Evolutionary conservation across 1,140 invertebrate genomes (phyloP).

Genomic region (Papilio aristodemus): DNA sequence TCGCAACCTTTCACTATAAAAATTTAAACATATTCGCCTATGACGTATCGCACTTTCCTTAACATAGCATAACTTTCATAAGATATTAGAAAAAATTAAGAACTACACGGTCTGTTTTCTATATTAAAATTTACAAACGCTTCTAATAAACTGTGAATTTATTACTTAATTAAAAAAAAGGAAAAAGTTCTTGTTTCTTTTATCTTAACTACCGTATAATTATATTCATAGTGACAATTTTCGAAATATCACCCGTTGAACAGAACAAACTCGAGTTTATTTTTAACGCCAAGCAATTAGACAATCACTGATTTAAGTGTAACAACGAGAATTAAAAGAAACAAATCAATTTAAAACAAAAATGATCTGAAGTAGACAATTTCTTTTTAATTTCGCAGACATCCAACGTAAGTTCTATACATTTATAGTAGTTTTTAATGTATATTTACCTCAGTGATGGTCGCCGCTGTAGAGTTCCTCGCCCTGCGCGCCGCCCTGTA

Average conservation of each 20-base stretch:
- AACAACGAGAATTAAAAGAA: too few relatives aligned
- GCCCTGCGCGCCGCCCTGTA: slow-evolving; percentile 53
- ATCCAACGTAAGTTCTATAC: slow-evolving; percentile 22
- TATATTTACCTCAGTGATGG: slow-evolving; percentile 69
- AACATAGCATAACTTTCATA: neutral
- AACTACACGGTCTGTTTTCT: neutral
- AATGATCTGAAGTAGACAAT: neutral
- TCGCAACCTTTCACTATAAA: too few relatives aligned
- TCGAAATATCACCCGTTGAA: too few relatives aligned
- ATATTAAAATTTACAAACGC: too few relatives aligned
- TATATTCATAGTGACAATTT: too few relatives aligned
- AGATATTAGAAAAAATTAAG: neutral
- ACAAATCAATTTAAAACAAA: too few relatives aligned
- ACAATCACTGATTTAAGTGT: too few relatives aligned
- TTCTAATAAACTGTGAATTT: neutral
- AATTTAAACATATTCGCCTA: too few relatives aligned
- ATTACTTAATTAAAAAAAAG: neutral
- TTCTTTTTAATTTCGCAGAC: slow-evolving; percentile 27
- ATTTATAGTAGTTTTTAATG: neutral
- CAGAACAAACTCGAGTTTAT: too few relatives aligned
- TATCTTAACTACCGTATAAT: too few relatives aligned
- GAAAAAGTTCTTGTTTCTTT: neutral
- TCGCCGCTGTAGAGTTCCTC: slow-evolving; percentile 59
- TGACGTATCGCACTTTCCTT: neutral
- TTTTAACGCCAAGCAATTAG: too few relatives aligned